Evolutionary conservation across 2,797 vertebrate species (phyloP).

Genomic region (Catamblyrhynchus diadema): DNA sequence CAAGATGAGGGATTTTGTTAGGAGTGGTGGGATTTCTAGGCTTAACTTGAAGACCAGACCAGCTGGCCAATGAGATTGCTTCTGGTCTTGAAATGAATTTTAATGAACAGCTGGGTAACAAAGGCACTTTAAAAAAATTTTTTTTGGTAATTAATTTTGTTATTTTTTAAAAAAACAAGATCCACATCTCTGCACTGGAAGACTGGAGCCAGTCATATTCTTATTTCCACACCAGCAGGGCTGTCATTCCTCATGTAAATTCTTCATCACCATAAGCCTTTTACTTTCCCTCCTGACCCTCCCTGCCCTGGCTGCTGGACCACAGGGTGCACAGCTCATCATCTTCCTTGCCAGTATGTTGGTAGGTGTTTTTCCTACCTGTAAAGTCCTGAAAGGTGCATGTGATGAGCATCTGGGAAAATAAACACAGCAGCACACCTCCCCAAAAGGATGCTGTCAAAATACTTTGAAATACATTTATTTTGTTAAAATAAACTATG

Average conservation of each 20-base stretch:
- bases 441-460: conserved; percentile 25
- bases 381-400: not conserved
- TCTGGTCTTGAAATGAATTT: not conserved
- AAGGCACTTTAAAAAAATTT: not conserved
- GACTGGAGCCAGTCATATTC: not conserved
- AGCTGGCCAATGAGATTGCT: not conserved
- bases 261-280: not conserved
- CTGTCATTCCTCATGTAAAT: not conserved
- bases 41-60: not conserved
- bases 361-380: not conserved
- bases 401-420: not conserved
- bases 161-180: not conserved
- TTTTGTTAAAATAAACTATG: conserved; percentile 65
- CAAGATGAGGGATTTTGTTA: not conserved
- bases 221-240: not conserved
- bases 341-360: not conserved
- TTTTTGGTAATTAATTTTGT: not conserved
- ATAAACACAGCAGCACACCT: not conserved
- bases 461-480: conserved; percentile 51
- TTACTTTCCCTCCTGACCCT: not conserved
- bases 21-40: not conserved
- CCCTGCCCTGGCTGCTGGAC: not conserved
- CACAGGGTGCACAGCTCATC: not conserved
- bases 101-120: not conserved
- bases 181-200: not conserved